A percentile compares a stretch with the other conserved stretches of the same genome.
Conservation (phyloP, 2,113 vertebrate genomes). For the Aspidoscelis tigris region DNA sequence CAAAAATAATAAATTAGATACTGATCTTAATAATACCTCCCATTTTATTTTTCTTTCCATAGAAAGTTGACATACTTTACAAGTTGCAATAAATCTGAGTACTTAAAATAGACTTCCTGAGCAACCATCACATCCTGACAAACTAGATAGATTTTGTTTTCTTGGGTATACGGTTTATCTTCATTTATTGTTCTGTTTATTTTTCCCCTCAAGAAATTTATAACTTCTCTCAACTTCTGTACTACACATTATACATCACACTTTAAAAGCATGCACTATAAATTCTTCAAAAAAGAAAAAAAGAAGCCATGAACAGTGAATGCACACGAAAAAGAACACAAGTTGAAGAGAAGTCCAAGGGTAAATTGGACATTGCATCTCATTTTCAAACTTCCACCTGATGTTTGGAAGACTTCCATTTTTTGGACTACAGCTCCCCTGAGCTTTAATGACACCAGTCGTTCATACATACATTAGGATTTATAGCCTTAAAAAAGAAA, state of each 20-base stretch:
- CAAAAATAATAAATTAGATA: slow-evolving; percentile 25
- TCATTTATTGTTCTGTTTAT: neutral
- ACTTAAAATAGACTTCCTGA: slow-evolving; percentile 12
- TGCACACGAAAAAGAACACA: neutral
- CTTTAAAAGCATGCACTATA: neutral
- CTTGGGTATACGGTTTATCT: neutral
- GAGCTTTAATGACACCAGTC: too few species aligned
- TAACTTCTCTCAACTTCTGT: neutral
- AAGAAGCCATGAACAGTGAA: too few species aligned
- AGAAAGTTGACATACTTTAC: slow-evolving; percentile 13
- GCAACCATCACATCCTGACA: neutral
- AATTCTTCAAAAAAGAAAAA: neutral
- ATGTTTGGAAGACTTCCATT: too few species aligned
- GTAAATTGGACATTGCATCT: neutral
- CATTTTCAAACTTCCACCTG: neutral
- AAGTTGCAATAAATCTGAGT: neutral
- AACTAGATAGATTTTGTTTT: slow-evolving; percentile 15
- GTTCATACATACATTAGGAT: too few species aligned
- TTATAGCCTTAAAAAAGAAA: too few species aligned
- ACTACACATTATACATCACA: neutral
- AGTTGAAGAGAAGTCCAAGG: neutral
- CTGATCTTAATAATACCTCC: neutral
- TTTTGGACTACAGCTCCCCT: too few species aligned
- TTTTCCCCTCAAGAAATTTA: neutral
- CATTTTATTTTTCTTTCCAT: slow-evolving; percentile 4